A percentile compares a stretch with the other conserved stretches of the same genome.
These are phyloP conservation scores for Batillaria attramentaria DNA, from an alignment of 1,140 invertebrate genomes.

Conservation along the genomic window DNA sequence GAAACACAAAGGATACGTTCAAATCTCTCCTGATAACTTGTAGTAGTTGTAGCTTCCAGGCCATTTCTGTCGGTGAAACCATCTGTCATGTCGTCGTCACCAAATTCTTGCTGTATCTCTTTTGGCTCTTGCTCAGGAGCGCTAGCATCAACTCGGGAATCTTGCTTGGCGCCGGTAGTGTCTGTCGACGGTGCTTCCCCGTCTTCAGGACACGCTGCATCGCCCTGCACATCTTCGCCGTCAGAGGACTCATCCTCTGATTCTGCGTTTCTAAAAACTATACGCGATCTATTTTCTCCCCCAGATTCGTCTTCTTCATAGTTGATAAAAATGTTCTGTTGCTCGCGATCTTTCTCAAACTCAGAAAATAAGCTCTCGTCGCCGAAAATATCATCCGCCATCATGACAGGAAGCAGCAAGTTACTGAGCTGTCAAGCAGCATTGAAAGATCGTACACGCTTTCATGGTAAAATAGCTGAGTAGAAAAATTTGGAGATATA, in stretches of 20 bases:
- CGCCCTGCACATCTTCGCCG: conserved; percentile 39
- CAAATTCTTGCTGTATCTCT: too few species aligned
- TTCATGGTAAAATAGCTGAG: too few species aligned
- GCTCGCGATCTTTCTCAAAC: conserved; percentile 64
- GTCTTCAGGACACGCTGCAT: conserved; percentile 16
- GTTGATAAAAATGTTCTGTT: conserved; percentile 53
- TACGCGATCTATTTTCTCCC: conserved; percentile 54
- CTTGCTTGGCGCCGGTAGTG: background rate
- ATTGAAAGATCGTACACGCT: too few species aligned
- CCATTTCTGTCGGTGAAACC: too few species aligned
- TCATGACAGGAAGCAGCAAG: conserved; percentile 26
- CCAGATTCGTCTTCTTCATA: conserved; percentile 49
- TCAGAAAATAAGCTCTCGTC: conserved; percentile 63
- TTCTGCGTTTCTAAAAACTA: conserved; percentile 52
- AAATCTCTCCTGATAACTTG: conserved; percentile 48
- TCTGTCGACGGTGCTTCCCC: background rate
- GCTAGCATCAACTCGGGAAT: too few species aligned
- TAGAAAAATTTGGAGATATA: background rate
- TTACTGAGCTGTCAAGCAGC: too few species aligned
- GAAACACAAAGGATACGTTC: conserved; percentile 54
- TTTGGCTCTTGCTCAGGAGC: too few species aligned
- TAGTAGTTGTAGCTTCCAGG: too few species aligned
- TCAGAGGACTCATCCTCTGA: conserved; percentile 47
- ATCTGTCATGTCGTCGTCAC: too few species aligned
- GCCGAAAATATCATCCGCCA: conserved; percentile 60